Conservation (phyloP, 2,797 vertebrate genomes). For the Pseudocheirus occidentalis region DNA sequence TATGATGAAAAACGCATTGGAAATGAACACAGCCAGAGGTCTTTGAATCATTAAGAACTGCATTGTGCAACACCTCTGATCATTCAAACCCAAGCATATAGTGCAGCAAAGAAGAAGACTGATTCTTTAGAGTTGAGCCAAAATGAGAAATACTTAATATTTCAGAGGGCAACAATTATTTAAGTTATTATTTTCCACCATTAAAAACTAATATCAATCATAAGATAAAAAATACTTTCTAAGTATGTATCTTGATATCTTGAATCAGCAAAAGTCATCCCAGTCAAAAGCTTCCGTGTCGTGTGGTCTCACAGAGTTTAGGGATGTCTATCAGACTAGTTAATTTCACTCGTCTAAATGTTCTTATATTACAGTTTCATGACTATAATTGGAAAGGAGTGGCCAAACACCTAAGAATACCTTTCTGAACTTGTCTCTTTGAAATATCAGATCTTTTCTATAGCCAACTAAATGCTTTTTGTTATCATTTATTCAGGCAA, state of each 20-base stretch:
- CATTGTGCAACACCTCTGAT: not conserved
- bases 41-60: not conserved
- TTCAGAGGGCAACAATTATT: not conserved
- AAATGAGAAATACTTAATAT: not conserved
- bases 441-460: not conserved
- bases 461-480: not conserved
- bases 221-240: not conserved
- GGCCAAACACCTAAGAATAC: slow-evolving; percentile 68
- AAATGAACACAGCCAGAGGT: not conserved
- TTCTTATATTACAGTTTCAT: slow-evolving; percentile 35
- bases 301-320: slow-evolving; percentile 52
- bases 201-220: not conserved
- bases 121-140: slow-evolving; percentile 35
- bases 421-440: slow-evolving; percentile 62
- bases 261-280: not conserved
- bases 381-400: slow-evolving; percentile 45
- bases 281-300: slow-evolving; percentile 25
- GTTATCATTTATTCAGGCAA: not conserved
- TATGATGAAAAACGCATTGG: not conserved
- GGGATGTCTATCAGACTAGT: slow-evolving; percentile 25
- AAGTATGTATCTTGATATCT: not conserved
- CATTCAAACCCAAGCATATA: not conserved
- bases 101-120: not conserved
- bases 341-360: slow-evolving; percentile 54
- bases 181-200: not conserved